Evolutionary conservation across 1,140 invertebrate species (phyloP), one percentile per base, ranked within the genome.

Genomic region (Aphelinus certus): DNA sequence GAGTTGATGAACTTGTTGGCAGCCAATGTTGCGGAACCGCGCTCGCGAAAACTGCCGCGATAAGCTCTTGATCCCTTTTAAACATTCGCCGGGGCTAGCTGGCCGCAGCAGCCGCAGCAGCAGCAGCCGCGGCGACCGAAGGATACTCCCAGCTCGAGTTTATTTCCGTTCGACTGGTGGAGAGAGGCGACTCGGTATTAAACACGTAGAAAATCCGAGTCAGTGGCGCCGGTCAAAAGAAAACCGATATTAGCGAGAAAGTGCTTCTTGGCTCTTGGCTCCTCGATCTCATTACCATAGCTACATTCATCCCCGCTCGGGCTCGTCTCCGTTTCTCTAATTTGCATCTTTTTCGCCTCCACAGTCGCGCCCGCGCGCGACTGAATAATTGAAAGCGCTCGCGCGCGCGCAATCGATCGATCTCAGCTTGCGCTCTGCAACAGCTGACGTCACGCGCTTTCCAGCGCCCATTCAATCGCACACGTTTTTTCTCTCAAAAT

Each of bases 291-390:
- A 62, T 71, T 71, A 63, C 43, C 69, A 71, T 46, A 55, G 48
- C 63, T 43, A 45, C 63, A 63, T 53, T 71, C 49, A 71, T 65
- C 26, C 47, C 5, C 45, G n/a, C 51, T 49, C 6, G 46, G 47
- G n/a, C 53, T 7, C 51, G 65, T 9, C 65, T 67, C 45, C 49
- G 51, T 55, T 6, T 3, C 7, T 65, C 62, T 71, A 26, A 64
- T 71, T 65, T 73, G 63, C 63, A 66, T 73, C 46, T 51, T 45
- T 73, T 60, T 55, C 53, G 55, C 45, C 46, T 58, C 51, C 7
- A n/a, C 51, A 26, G 26, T 45, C 47, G 62, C 62, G 46, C 48
- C 7, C 51, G 9, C 51, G 51, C 63, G 48, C 45, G 26, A 43
- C 45, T 53, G 57, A n/a, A 49, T 45, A 46, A 61, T 65, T 51